Evolutionary conservation across 2,113 vertebrate species (phyloP), one percentile per base, ranked within the genome.

Genomic region (Hydropotes inermis): DNA sequence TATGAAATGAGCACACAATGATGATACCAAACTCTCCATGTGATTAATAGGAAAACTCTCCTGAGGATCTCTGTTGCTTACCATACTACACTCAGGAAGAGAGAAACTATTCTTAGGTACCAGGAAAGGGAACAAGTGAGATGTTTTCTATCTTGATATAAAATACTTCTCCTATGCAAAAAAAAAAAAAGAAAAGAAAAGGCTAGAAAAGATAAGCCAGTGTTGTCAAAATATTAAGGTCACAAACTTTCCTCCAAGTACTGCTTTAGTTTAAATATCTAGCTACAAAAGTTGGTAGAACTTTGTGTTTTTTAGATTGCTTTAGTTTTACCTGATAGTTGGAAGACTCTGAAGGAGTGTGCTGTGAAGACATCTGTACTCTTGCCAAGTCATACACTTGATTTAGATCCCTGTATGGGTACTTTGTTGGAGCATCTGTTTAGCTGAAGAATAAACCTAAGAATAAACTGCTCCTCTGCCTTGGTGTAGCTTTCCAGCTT

Each of bases 21-120:
- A 70, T 12, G 30, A 17, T 14, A 25, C 8, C 0, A 52, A 6
- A 30, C 8, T 61, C 17, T 11, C 16, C 36, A 1, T 1, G 9
- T 43, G 52, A 74, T 21, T 45, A 6, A 60, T 3, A 5, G 4
- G 6, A 81, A 7, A 30, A n/a, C 9, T 74, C 39, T 47, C 7
- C 10, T 16, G 27, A 7, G 3, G 7, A 7, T 4, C 74, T 67
- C 19, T 14, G 0, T 27, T 52, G 11, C 8, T 64, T 54, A 11
- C 43, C 6, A 2, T 27, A n/a, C 39, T 30, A 30, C 8, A 39
- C 7, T 45, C 7, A 61, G 45, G 19, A 54, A 47, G 87, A 82
- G 60, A 82, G 13, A 45, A 61, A 33, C 19, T 50, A 3, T 55
- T 33, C 74, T 50, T 43, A 43, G 36, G 7, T 33, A 5, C 47